phyloP scores from a whole-genome alignment of 2,797 vertebrate species.

The Poeciliopsis paucimaculata region DNA sequence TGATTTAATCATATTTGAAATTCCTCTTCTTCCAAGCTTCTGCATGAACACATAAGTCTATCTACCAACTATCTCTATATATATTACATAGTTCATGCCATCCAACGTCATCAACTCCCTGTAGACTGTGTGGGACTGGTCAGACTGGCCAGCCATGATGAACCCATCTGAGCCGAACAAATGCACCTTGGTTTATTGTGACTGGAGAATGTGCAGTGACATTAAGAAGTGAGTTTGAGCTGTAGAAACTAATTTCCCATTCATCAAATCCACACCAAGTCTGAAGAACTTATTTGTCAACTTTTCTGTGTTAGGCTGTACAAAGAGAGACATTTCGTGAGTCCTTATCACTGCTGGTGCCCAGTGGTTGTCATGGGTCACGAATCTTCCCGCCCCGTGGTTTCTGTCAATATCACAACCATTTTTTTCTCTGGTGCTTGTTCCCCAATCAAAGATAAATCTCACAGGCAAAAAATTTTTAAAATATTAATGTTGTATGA shows the following conservation, averaged over 20 bases:
- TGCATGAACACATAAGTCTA: not conserved
- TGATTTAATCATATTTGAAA: not conserved
- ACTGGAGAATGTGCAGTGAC: slow-evolving; percentile 12
- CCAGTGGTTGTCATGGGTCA: not conserved
- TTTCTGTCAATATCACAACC: not conserved
- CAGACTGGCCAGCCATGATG: not conserved
- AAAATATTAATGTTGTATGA: not conserved
- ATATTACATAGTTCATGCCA: not conserved
- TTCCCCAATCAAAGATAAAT: not conserved
- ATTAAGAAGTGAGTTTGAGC: not conserved
- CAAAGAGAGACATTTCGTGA: not conserved
- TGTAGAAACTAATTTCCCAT: slow-evolving; percentile 4
- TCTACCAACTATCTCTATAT: not conserved
- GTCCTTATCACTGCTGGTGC: not conserved
- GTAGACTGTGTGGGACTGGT: not conserved
- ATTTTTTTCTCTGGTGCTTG: not conserved
- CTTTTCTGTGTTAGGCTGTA: not conserved
- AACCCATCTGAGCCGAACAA: slow-evolving; percentile 1
- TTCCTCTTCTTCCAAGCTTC: not conserved
- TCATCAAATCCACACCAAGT: not conserved
- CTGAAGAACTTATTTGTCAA: not conserved
- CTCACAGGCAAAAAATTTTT: not conserved
- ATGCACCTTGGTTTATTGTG: not conserved
- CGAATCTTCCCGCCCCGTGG: not conserved
- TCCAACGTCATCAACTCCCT: not conserved